These are phyloP conservation scores for Drosophila cracens DNA, from an alignment of 2,888 invertebrate species.

Conservation along the genomic window DNA sequence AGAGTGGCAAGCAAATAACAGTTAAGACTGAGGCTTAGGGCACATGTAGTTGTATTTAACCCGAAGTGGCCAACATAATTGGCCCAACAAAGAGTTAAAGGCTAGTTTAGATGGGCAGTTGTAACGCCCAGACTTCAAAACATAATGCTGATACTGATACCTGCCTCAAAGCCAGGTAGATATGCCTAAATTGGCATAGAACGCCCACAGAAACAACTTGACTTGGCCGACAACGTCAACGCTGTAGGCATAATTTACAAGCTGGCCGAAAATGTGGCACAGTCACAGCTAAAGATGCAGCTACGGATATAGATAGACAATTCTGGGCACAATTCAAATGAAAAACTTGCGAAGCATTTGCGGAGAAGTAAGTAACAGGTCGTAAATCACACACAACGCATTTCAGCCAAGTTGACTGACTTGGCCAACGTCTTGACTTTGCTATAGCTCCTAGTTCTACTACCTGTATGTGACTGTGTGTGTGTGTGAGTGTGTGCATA, in stretches of 20 bases:
- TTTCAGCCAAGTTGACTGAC: slow-evolving; percentile 46
- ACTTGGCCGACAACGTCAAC: slow-evolving; percentile 62
- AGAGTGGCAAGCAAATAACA: slow-evolving; percentile 29
- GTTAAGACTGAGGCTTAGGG: slow-evolving; percentile 4
- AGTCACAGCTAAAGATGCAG: slow-evolving; percentile 39
- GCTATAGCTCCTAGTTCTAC: slow-evolving; percentile 9
- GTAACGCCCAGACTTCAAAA: slow-evolving; percentile 44
- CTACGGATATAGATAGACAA: slow-evolving; percentile 34
- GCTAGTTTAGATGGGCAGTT: slow-evolving; percentile 39
- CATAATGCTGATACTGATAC: not conserved
- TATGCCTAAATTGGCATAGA: slow-evolving; percentile 18
- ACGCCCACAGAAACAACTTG: slow-evolving; percentile 81
- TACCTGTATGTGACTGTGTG: slow-evolving; percentile 35
- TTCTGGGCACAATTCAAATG: slow-evolving; percentile 60
- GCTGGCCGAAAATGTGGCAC: slow-evolving; percentile 43
- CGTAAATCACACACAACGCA: slow-evolving; percentile 66
- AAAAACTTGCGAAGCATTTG: slow-evolving; percentile 58
- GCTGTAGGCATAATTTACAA: slow-evolving; percentile 70
- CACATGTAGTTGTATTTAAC: slow-evolving; percentile 50
- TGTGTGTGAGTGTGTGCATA: slow-evolving; percentile 8
- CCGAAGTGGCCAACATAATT: slow-evolving; percentile 74
- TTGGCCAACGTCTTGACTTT: slow-evolving; percentile 71
- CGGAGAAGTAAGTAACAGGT: slow-evolving; percentile 59
- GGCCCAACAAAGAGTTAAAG: slow-evolving; percentile 72
- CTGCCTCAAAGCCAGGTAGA: slow-evolving; percentile 22